These are phyloP conservation scores for Hoplias malabaricus DNA, from an alignment of 2,113 vertebrate species.

Conservation along the genomic window DNA sequence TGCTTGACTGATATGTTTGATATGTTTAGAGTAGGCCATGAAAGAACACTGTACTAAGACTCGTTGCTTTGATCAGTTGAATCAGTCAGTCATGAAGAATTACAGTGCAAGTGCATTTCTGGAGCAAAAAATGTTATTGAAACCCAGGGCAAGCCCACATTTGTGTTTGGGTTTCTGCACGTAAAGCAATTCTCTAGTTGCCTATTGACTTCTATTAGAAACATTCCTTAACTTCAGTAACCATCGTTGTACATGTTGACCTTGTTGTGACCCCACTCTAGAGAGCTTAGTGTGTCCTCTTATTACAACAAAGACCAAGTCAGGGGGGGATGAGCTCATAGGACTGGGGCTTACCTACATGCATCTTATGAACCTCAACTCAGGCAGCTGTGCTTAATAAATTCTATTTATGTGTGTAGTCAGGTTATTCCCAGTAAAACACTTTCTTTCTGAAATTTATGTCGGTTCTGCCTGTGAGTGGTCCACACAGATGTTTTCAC, in stretches of 20 bases:
- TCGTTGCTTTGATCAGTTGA: neutral
- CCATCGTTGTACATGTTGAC: neutral
- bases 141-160: neutral
- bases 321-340: slow-evolving; percentile 11
- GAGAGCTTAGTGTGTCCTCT: slow-evolving; percentile 11
- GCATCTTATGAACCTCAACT: slow-evolving; percentile 33
- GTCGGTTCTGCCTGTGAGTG: slow-evolving; percentile 4
- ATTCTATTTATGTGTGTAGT: slow-evolving; percentile 32
- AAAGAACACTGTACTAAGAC: neutral
- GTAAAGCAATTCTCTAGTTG: neutral
- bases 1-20: too few relatives aligned
- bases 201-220: neutral
- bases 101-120: neutral
- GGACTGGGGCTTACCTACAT: slow-evolving; percentile 40
- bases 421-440: slow-evolving; percentile 45
- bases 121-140: neutral
- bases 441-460: slow-evolving; percentile 51
- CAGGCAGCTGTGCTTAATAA: slow-evolving; percentile 54
- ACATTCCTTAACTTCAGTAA: neutral
- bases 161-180: neutral
- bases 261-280: slow-evolving; percentile 6
- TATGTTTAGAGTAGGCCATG: neutral
- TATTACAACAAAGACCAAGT: slow-evolving; percentile 36
- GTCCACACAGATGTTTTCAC: slow-evolving; percentile 43
- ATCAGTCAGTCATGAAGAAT: neutral